Conservation (phyloP, 2,888 invertebrate species). For the Cerastis leucographa region DNA sequence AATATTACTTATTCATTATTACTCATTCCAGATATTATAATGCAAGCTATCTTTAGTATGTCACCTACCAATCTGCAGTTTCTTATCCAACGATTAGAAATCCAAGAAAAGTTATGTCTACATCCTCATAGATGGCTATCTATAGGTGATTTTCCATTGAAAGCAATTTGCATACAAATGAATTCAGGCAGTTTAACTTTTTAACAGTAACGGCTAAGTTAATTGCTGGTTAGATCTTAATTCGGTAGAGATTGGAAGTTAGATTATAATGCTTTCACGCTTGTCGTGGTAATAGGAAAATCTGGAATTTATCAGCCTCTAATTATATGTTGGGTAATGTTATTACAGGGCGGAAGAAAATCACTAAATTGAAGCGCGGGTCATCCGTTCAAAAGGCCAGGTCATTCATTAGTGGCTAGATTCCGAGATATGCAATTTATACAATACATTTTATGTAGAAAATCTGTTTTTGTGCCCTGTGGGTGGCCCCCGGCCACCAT, state of each 20-base stretch:
- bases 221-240: slow-evolving; percentile 62
- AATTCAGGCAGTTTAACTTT: slow-evolving; percentile 64
- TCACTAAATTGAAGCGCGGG: not conserved
- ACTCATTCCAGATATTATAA: not conserved
- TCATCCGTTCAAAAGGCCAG: not conserved
- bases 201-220: slow-evolving; percentile 51
- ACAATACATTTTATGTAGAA: not conserved
- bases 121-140: slow-evolving; percentile 60
- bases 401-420: not conserved
- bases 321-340: not conserved
- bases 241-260: slow-evolving; percentile 51
- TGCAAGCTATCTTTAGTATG: no score
- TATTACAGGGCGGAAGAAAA: not conserved
- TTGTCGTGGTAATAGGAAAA: slow-evolving; percentile 27
- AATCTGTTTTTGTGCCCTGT: not conserved
- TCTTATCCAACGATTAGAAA: slow-evolving; percentile 52
- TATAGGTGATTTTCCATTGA: slow-evolving; percentile 62
- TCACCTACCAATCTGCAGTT: not conserved
- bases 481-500: no score
- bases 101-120: slow-evolving; percentile 53
- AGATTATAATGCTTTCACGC: slow-evolving; percentile 43
- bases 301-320: slow-evolving; percentile 11
- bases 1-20: no score
- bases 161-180: slow-evolving; percentile 73
- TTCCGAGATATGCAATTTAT: not conserved